Conservation (phyloP, 2,797 vertebrate species). For the Molossus alvarezi region DNA sequence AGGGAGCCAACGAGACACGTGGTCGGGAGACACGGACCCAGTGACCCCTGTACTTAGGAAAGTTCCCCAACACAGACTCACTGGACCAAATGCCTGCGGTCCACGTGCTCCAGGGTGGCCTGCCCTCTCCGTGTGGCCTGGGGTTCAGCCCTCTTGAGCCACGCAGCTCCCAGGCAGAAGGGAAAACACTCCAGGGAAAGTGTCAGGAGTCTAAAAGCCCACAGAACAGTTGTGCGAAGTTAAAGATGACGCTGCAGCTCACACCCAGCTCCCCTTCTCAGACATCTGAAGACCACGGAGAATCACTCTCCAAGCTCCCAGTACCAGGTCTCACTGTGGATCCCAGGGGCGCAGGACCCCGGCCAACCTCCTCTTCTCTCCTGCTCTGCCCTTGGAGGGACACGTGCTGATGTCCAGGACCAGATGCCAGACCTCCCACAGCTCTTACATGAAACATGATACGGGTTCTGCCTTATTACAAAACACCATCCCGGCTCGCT, state of each 20-base stretch:
- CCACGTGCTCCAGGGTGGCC: fast-evolving
- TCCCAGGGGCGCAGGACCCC: background rate
- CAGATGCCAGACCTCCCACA: background rate
- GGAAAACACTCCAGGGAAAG: background rate
- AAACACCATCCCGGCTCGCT: background rate
- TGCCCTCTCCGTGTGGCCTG: fast-evolving
- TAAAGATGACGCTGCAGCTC: no score
- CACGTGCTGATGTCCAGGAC: no score
- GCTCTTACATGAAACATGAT: background rate
- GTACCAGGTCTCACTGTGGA: background rate
- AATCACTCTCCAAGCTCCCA: background rate
- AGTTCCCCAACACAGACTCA: background rate
- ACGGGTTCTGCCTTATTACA: background rate
- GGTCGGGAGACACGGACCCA: no score
- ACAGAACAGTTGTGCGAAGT: fast-evolving
- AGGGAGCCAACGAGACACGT: fast-evolving
- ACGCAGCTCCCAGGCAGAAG: background rate
- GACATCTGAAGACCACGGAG: background rate
- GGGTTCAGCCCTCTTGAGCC: background rate
- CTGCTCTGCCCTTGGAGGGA: no score
- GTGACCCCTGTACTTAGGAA: background rate
- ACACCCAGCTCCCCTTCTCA: background rate
- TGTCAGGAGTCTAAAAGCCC: background rate
- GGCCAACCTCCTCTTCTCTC: no score
- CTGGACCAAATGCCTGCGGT: no score